Evolutionary conservation across 2,113 vertebrate genomes (phyloP).

Genomic region (Pandion haliaetus): DNA sequence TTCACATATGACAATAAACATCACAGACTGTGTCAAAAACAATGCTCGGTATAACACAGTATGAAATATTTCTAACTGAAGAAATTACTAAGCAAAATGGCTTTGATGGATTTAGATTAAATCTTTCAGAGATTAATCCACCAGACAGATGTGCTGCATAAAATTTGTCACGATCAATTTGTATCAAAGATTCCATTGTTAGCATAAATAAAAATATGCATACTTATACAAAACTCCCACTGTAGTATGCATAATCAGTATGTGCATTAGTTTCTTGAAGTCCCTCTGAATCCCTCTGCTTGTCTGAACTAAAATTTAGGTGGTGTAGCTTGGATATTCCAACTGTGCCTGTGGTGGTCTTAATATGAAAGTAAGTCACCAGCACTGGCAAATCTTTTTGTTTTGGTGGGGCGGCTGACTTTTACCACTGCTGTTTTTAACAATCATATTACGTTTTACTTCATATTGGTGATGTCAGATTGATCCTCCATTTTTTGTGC

Average conservation of each 20-base stretch:
- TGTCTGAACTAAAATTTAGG: neutral
- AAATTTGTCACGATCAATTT: conserved; percentile 43
- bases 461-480: neutral
- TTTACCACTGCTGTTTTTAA: neutral
- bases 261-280: neutral
- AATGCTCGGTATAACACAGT: neutral
- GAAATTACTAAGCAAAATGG: conserved; percentile 11
- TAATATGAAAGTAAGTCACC: neutral
- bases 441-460: neutral
- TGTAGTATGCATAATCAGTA: neutral
- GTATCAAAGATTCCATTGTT: conserved; percentile 4
- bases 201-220: conserved; percentile 25
- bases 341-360: neutral
- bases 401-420: neutral
- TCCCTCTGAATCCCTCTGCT: neutral
- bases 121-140: conserved; percentile 14
- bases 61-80: conserved; percentile 8
- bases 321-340: neutral
- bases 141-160: conserved; percentile 37
- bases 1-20: neutral
- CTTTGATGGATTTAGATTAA: conserved; percentile 54
- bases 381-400: neutral
- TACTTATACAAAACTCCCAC: neutral
- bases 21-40: neutral
- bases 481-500: neutral